phyloP scores from a whole-genome alignment of 2,888 invertebrate genomes.

The Automeris io region DNA sequence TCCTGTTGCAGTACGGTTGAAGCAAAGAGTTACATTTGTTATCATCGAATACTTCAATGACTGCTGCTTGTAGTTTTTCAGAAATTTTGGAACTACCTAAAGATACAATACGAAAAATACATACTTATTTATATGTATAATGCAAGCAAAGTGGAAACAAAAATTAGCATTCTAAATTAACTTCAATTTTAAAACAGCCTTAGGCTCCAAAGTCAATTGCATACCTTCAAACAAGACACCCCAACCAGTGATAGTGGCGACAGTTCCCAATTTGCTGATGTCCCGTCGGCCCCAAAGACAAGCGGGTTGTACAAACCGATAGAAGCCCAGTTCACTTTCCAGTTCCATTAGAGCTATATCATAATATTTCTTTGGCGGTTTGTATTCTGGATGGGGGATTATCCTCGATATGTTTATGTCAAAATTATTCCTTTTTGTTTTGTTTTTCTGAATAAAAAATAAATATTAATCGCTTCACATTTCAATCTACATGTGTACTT shows the following conservation, averaged over 20 bases:
- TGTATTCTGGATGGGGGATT: conserved; percentile 37
- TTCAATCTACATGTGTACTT: no score
- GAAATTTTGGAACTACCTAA: conserved; percentile 29
- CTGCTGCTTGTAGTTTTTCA: conserved; percentile 40
- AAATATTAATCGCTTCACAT: not conserved
- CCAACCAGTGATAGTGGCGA: conserved; percentile 47
- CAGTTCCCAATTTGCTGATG: conserved; percentile 20
- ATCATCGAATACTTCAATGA: conserved; percentile 36
- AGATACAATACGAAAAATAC: conserved; percentile 1
- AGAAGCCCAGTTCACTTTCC: conserved; percentile 26
- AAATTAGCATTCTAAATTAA: not conserved
- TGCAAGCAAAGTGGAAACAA: not conserved
- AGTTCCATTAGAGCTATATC: conserved; percentile 52
- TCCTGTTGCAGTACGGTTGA: conserved; percentile 28
- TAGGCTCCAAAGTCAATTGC: no score
- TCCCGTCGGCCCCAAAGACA: conserved; percentile 38
- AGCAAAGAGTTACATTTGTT: conserved; percentile 30
- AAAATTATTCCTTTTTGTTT: conserved; percentile 10
- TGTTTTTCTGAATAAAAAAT: conserved; percentile 15
- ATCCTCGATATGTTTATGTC: conserved; percentile 35
- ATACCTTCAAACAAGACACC: conserved; percentile 41
- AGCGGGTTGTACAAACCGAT: conserved; percentile 34
- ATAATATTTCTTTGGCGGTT: conserved; percentile 40
- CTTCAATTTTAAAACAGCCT: no score
- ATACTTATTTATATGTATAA: not conserved